Base-by-base conservation (phyloP, 2,888 invertebrate genomes). In the Aethes cnicana region DNA sequence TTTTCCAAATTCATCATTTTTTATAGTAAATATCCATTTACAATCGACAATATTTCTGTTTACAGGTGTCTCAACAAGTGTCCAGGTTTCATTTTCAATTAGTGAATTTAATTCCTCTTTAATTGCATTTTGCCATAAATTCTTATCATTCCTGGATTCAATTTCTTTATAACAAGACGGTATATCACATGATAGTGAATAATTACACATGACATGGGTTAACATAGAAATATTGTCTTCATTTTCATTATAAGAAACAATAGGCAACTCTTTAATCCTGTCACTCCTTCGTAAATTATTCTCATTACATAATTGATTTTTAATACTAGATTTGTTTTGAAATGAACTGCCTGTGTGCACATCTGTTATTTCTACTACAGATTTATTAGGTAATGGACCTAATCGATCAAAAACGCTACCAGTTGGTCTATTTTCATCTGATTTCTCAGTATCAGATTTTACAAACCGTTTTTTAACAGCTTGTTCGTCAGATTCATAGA, bases 31-130 rank as follows among this genome's bases (percentile, higher is more conserved):
- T 7, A 64, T 21, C 62, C 61, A 64, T 47, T 59, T 60, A 20
- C 53, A 61, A 25, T 61, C 58, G 8, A 65, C 49, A 20, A 58
- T 48, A 50, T 66, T 63, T 60, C 56, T 63, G 60, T 63, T 54
- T 35, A 56, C 9, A 30, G 64, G 66, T 18, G 8, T 39, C 4
- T 36, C 32, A 7, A 64, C 63, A 33, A 64, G 23, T 9, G 53
- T 57, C 66, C 64, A 64, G 0, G 63, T 61, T 9, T 64, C 47
- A 53, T 67, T 66, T 26, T 14, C 39, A n/a, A 47, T 3, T 49
- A 67, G 56, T 16, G 59, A 63, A 47, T 63, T 30, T 35, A 62
- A 23, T 54, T 65, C 59, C 21, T 59, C 57, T 18, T 48, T 43
- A 12, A 60, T 56, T 11, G 58, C 60, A 2, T 14, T 3, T 20